These are phyloP conservation scores for Ciconia nigra DNA, from an alignment of 2,797 vertebrate genomes.

Conservation along the genomic window DNA sequence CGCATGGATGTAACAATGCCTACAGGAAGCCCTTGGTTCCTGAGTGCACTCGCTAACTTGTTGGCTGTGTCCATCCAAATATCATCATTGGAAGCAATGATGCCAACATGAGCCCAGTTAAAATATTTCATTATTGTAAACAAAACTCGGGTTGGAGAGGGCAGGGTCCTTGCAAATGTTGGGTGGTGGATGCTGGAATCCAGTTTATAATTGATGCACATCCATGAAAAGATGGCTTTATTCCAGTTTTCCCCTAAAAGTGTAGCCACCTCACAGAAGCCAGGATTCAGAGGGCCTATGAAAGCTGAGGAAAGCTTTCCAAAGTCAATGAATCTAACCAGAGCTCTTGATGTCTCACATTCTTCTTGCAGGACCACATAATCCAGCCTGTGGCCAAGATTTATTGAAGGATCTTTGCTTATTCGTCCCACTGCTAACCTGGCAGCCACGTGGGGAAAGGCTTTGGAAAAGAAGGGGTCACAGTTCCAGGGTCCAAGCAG, in stretches of 20 bases:
- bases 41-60: slow-evolving; percentile 80
- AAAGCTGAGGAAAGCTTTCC: slow-evolving; percentile 81
- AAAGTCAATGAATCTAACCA: slow-evolving; percentile 80
- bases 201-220: slow-evolving; percentile 82
- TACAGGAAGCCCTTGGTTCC: slow-evolving; percentile 80
- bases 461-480: slow-evolving; percentile 86
- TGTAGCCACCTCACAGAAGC: slow-evolving; percentile 85
- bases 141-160: slow-evolving; percentile 80
- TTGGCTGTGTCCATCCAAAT: slow-evolving; percentile 86
- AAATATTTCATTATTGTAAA: slow-evolving; percentile 85
- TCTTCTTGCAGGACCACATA: slow-evolving; percentile 85
- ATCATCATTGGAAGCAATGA: slow-evolving; percentile 85
- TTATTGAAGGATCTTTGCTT: slow-evolving; percentile 79
- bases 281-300: slow-evolving; percentile 86
- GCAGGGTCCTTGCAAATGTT: slow-evolving; percentile 80
- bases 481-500: slow-evolving; percentile 89
- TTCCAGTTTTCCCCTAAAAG: slow-evolving; percentile 87
- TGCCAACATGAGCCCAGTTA: slow-evolving; percentile 84
- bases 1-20: slow-evolving; percentile 76
- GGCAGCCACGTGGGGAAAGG: slow-evolving; percentile 83
- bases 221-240: slow-evolving; percentile 90
- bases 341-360: slow-evolving; percentile 81
- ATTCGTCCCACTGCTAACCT: slow-evolving; percentile 82
- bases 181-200: slow-evolving; percentile 77
- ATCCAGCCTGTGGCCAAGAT: slow-evolving; percentile 76